Conservation (phyloP, 2,888 invertebrate species). For the Bembecia ichneumoniformis region DNA sequence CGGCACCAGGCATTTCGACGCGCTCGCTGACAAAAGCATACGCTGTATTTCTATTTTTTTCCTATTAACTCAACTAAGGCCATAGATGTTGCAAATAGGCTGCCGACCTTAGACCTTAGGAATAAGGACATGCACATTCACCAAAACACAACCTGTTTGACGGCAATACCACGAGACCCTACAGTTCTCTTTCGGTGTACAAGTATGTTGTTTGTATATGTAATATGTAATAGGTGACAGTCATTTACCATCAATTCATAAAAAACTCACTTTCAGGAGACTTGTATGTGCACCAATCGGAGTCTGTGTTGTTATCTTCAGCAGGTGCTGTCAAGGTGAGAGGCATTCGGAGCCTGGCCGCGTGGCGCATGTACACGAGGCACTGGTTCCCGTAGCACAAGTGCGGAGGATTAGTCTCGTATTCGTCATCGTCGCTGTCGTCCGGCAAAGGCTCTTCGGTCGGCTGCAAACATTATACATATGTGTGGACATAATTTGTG, state of each 20-base stretch:
- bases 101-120: too few relatives aligned
- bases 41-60: too few relatives aligned
- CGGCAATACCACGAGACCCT: too few relatives aligned
- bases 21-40: constrained; percentile 3
- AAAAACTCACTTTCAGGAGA: background rate
- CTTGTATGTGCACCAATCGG: constrained; percentile 77
- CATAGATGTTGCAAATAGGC: too few relatives aligned
- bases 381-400: constrained; percentile 55
- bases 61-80: too few relatives aligned
- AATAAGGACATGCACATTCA: too few relatives aligned
- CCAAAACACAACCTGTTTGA: too few relatives aligned
- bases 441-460: background rate
- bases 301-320: constrained; percentile 39
- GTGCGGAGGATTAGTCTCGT: constrained; percentile 53
- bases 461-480: background rate
- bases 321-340: constrained; percentile 46
- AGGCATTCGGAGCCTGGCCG: constrained; percentile 42
- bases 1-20: constrained; percentile 75
- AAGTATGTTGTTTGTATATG: too few relatives aligned
- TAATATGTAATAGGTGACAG: too few relatives aligned
- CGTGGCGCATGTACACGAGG: constrained; percentile 56
- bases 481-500: too few relatives aligned
- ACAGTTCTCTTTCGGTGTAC: too few relatives aligned
- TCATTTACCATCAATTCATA: too few relatives aligned
- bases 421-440: constrained; percentile 32